phyloP scores from a whole-genome alignment of 1,140 invertebrate species.

The Pseudomyrmex concolor region DNA sequence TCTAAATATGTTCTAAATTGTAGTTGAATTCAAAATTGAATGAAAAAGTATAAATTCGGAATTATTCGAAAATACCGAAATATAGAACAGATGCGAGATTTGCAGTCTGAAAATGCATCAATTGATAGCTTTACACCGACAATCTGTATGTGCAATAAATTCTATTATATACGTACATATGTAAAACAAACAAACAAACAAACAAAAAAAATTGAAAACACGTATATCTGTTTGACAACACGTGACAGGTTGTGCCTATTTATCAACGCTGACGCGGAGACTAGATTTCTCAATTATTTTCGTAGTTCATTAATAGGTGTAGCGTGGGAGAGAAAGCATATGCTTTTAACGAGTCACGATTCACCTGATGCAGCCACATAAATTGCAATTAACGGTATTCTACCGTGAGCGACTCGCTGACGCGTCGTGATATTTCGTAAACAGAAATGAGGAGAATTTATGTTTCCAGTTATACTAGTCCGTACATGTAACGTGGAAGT shows the following conservation, averaged over 20 bases:
- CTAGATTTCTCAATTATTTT: constrained; percentile 21
- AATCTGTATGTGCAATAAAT: neutral
- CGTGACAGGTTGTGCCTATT: neutral
- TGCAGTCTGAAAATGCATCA: neutral
- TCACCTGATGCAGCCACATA: constrained; percentile 18
- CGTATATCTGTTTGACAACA: neutral
- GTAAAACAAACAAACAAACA: no score
- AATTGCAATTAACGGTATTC: constrained; percentile 40
- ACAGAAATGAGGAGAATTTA: constrained; percentile 15
- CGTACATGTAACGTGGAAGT: neutral
- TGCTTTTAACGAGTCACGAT: constrained; percentile 39
- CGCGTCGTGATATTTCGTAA: constrained; percentile 12
- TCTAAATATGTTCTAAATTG: no score
- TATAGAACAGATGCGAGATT: constrained; percentile 1
- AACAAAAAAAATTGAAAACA: neutral
- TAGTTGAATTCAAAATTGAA: neutral
- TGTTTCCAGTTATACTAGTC: constrained; percentile 9
- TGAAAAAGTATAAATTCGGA: neutral
- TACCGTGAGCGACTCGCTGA: constrained; percentile 12
- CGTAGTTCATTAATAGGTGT: neutral
- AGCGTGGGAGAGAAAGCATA: neutral
- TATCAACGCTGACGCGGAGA: neutral
- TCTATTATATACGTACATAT: neutral
- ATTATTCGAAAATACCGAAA: neutral
- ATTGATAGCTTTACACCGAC: neutral